Evolutionary conservation across 2,888 invertebrate genomes (phyloP).

Genomic region (Pachydiplax longipennis): DNA sequence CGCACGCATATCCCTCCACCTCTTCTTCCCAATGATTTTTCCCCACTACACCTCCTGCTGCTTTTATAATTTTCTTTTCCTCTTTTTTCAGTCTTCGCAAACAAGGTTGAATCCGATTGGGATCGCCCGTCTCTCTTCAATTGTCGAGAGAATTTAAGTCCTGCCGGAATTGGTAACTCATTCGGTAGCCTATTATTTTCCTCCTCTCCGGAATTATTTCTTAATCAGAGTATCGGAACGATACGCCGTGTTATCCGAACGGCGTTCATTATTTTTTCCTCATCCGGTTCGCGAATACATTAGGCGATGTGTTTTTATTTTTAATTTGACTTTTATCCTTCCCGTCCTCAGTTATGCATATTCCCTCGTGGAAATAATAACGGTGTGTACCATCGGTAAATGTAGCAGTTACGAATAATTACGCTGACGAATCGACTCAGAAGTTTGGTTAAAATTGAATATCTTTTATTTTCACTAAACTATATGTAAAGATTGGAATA

Average conservation of each 20-base stretch:
- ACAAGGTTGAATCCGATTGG: background rate
- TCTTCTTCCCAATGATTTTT: background rate
- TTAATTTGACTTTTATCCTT: background rate
- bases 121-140: background rate
- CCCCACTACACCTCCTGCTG: background rate
- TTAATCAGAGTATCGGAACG: background rate
- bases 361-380: background rate
- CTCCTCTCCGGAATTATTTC: background rate
- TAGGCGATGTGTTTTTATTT: background rate
- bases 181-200: background rate
- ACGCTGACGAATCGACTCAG: no score
- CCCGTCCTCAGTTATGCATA: background rate
- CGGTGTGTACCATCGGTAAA: no score
- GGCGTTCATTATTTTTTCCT: background rate
- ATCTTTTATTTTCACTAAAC: no score
- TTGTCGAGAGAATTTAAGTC: slow-evolving; percentile 8
- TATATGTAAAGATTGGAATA: no score
- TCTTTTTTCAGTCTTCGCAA: background rate
- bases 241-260: background rate
- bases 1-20: background rate
- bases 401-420: no score
- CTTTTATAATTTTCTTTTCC: background rate
- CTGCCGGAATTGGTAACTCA: background rate
- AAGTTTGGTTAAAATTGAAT: no score
- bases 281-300: background rate